phyloP scores from a whole-genome alignment of 1,140 invertebrate species.

The Diachasma alloeum region DNA sequence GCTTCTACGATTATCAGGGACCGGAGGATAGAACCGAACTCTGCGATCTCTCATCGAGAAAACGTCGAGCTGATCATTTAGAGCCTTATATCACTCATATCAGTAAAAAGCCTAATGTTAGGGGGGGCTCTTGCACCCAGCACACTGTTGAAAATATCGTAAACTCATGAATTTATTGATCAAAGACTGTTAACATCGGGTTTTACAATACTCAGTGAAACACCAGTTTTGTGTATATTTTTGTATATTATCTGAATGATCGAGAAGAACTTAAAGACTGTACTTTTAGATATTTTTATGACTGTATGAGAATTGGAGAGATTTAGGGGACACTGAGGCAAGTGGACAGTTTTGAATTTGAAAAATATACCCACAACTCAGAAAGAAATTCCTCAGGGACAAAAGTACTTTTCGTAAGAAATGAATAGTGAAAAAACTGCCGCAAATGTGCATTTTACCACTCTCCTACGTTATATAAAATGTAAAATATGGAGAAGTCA shows the following conservation, averaged over 20 bases:
- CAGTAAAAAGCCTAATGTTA: constrained; percentile 17
- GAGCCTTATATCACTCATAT: constrained; percentile 9
- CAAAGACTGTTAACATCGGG: not conserved
- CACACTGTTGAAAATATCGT: constrained; percentile 62
- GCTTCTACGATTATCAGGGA: constrained; percentile 9
- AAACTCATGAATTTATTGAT: constrained; percentile 49
- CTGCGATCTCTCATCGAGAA: constrained; percentile 8
- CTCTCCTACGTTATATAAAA: no score
- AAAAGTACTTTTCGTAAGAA: not conserved
- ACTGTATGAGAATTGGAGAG: not conserved
- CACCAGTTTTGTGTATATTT: constrained; percentile 15
- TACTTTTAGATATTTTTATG: not conserved
- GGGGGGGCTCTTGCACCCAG: constrained; percentile 50
- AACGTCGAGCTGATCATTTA: constrained; percentile 15
- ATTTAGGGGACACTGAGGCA: not conserved
- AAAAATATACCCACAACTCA: no score
- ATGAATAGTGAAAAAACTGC: not conserved
- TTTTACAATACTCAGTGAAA: not conserved
- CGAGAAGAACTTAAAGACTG: not conserved
- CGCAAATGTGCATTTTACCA: no score
- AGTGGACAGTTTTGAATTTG: not conserved
- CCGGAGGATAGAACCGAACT: not conserved
- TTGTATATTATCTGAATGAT: not conserved
- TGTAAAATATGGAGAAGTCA: no score
- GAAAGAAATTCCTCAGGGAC: not conserved